Evolutionary conservation across 2,888 invertebrate genomes (phyloP).

Genomic region (Xestoiulus laeticollis): DNA sequence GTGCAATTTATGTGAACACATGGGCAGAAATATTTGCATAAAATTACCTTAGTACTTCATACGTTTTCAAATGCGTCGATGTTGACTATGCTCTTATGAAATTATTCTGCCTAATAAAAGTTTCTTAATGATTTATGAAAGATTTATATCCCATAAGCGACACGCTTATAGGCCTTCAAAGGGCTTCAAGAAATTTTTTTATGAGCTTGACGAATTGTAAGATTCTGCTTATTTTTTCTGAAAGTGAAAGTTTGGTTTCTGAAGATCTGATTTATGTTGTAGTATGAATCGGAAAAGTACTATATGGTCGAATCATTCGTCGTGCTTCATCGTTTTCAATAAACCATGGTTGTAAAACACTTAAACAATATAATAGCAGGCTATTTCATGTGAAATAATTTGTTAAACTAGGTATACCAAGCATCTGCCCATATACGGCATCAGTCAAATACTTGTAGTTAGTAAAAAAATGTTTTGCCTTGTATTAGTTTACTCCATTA

Average conservation of each 20-base stretch:
- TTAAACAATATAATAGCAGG: too few relatives aligned
- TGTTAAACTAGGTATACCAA: neutral
- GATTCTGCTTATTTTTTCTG: neutral
- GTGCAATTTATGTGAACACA: too few relatives aligned
- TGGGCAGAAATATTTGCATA: too few relatives aligned
- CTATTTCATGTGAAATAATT: too few relatives aligned
- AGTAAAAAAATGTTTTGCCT: neutral
- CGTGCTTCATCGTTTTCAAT: too few relatives aligned
- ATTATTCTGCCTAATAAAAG: neutral
- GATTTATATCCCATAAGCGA: neutral
- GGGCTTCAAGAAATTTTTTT: neutral
- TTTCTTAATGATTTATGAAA: neutral
- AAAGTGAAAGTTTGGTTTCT: neutral
- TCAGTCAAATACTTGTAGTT: neutral
- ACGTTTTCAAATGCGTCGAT: too few relatives aligned
- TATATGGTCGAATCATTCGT: too few relatives aligned
- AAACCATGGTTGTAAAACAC: too few relatives aligned
- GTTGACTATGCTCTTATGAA: neutral
- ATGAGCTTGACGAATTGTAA: neutral
- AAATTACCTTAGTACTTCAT: too few relatives aligned
- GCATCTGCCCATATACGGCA: neutral
- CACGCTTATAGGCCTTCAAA: neutral
- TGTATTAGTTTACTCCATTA: neutral
- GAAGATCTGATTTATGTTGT: neutral
- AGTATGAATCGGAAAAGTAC: neutral